Base-by-base conservation (phyloP, 2,797 vertebrate species). In the Propithecus deckenii region DNA sequence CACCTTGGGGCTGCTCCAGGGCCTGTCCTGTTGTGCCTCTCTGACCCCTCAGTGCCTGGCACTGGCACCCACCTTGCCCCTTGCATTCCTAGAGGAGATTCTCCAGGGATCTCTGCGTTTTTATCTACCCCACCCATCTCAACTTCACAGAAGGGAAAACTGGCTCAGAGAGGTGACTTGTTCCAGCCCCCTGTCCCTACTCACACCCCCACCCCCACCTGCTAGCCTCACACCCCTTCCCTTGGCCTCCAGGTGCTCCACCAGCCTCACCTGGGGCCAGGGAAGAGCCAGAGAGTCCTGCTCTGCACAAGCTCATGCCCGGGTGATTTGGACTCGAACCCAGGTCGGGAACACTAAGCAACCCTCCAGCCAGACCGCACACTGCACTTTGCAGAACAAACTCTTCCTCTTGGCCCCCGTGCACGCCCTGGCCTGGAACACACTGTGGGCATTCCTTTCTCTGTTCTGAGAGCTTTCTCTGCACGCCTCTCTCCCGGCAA, bases 391-490 rank as follows among this genome's bases (percentile, higher is more conserved):
- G 59, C 11, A 52, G 2, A 17, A n/a, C 0, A 0, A 0, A 5
- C 7, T 0, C 0, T 18, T 7, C 32, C 23, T 52, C 63, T 10
- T 0, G 0, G 74, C 1, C 28, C 30, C 74, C 9, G 0, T 11
- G 32, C 11, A 9, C 7, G 15, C 61, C 61, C 35, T 52, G 85
- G 89, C 35, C 87, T 28, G 35, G 35, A 55, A 14, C 20, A n/a
- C 20, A 17, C 38, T 38, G 38, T 38, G 32, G 18, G 46, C 55
- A 32, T 48, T 71, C 13, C 63, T n/a, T 35, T 67, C 48, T 28
- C 75, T 87, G 50, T 59, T 74, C 20, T 15, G 32, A 46, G 32
- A 30, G 38, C 1, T 41, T 48, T 18, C 67, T 38, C 28, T 75
- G 48, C 67, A 5, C 23, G 50, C 38, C 10, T 13, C 4, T 76